Percentiles rank a stretch among this genome's conserved stretches.
Conservation (phyloP, 2,888 invertebrate genomes). For the Augiades crinisus region DNA sequence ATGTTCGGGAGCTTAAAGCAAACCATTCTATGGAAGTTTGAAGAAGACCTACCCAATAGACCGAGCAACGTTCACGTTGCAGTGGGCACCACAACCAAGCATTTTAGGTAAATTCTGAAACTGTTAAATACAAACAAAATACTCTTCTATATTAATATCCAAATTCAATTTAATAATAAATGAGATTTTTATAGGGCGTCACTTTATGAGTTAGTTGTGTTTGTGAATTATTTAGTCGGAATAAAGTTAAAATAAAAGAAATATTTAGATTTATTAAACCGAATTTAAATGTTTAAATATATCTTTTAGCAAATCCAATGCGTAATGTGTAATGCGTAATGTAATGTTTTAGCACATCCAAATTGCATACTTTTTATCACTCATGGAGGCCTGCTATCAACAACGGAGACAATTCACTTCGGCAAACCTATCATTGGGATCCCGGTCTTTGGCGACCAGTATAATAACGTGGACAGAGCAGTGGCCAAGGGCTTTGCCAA, state of each 20-base stretch:
- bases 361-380: conserved; percentile 45
- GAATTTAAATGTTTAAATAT: no score
- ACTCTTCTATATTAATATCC: no score
- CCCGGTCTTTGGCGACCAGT: conserved; percentile 60
- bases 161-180: no score
- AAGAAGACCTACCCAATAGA: conserved; percentile 42
- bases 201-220: no score
- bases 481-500: conserved; percentile 47
- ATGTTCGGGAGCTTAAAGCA: conserved; percentile 56
- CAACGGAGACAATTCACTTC: conserved; percentile 44
- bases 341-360: conserved; percentile 51
- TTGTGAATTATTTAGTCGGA: no score
- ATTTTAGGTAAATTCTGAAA: conserved; percentile 54
- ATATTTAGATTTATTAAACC: no score
- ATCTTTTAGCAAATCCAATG: no score
- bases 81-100: conserved; percentile 57
- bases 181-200: no score
- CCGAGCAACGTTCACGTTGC: conserved; percentile 53
- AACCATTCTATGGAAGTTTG: conserved; percentile 63
- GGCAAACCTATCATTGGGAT: conserved; percentile 52
- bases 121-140: no score
- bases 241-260: no score
- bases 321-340: no score
- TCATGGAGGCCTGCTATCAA: conserved; percentile 48
- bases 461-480: conserved; percentile 47